Conservation (phyloP, 2,888 invertebrate species). For the Ramazzottius varieornatus region DNA sequence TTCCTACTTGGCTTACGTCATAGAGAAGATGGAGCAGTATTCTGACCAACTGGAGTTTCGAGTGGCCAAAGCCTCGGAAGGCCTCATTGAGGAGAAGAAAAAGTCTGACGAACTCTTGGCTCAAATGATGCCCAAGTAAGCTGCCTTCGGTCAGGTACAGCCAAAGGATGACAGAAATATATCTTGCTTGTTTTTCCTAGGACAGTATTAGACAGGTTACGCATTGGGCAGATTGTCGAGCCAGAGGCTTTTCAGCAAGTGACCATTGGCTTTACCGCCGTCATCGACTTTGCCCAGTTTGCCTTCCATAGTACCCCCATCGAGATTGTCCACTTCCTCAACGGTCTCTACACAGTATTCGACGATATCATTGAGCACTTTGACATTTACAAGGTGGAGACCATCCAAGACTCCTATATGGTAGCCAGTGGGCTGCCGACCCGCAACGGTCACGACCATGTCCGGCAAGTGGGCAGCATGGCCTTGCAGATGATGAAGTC, state of each 20-base stretch:
- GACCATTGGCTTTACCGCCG: not conserved
- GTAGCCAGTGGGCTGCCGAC: not conserved
- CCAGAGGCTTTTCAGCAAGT: not conserved
- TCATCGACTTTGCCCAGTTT: not conserved
- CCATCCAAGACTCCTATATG: no score
- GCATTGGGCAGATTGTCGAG: not conserved
- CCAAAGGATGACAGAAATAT: not conserved
- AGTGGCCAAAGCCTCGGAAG: not conserved
- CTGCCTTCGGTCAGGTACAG: no score
- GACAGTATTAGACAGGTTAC: not conserved
- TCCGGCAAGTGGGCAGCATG: not conserved
- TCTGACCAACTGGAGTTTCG: not conserved
- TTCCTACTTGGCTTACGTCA: not conserved
- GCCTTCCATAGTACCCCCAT: not conserved
- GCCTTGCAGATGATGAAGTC: not conserved
- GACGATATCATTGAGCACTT: not conserved
- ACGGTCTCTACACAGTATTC: not conserved
- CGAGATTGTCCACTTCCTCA: not conserved
- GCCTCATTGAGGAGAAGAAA: not conserved
- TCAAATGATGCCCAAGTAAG: not conserved
- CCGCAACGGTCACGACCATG: not conserved
- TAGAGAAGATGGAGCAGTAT: not conserved
- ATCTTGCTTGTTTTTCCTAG: not conserved
- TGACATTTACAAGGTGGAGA: conserved; percentile 1
- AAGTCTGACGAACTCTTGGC: not conserved